Evolutionary conservation across 2,113 vertebrate genomes (phyloP), one percentile per base, ranked within the genome.

Genomic region (Amia ocellicauda): DNA sequence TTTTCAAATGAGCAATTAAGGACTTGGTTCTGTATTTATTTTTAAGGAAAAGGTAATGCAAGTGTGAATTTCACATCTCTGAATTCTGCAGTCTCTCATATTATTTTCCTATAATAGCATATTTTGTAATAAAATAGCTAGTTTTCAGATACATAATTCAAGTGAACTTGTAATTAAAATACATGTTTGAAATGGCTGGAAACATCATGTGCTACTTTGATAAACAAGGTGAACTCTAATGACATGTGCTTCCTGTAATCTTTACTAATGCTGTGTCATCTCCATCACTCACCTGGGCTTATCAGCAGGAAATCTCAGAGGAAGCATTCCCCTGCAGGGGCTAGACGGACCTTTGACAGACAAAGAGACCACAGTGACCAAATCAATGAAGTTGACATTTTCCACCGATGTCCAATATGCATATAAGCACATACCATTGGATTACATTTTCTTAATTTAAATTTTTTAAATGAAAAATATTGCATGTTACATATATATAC

Each of bases 211-310:
- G 59, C 16, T 67, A 67, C 63, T 81, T 69, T 58, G 71, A 76
- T 62, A 77, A 79, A 53, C 67, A 36, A 2, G 51, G 42, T 66
- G 69, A 53, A 28, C 73, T 67, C 76, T 70, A 79, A 76, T 57
- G 60, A 16, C 70, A 73, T 71, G 78, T 64, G 63, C 68, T 84
- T 84, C 79, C 79, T 82, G 70, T 64, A 74, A 31, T 78, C 60
- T 2, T 69, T 75, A 71, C 65, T 68, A 50, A 58, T 40, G 60
- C 61, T 70, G 29, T 62, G 53, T 70, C 58, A 2, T 71, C 70
- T 74, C 71, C 66, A 73, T 78, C 74, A 68, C 52, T 81, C 77
- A 78, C 67, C 71, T 79, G 70, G 59, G 0, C 0, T 43, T 68
- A 79, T 78, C 70, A 68, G 41, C 52, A 73, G 65, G 60, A 62